A percentile compares a stretch with the other conserved stretches of the same genome.
Conservation (phyloP, 2,113 vertebrate species). For the Odocoileus hemionus region DNA sequence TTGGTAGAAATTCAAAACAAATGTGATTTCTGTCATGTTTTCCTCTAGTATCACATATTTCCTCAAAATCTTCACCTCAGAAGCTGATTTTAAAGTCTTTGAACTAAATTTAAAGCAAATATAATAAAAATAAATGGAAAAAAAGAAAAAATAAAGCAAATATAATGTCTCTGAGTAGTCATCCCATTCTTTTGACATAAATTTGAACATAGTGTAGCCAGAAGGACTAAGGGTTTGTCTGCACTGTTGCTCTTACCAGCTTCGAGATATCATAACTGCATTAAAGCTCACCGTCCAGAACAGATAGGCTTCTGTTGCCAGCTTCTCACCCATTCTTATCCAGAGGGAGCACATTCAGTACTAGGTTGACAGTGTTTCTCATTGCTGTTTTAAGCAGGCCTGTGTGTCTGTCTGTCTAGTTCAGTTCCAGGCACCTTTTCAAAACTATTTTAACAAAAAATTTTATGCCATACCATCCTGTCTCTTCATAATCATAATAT, state of each 20-base stretch:
- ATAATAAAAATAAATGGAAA: background rate
- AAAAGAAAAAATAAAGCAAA: background rate
- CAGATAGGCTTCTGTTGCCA: background rate
- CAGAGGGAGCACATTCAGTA: background rate
- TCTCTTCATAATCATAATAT: background rate
- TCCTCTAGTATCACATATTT: background rate
- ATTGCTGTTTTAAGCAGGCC: conserved; percentile 45
- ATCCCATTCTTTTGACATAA: background rate
- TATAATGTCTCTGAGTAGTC: background rate
- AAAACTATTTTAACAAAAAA: conserved; percentile 20
- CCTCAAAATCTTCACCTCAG: background rate
- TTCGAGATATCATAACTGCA: background rate
- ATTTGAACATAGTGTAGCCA: background rate
- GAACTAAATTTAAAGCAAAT: conserved; percentile 27
- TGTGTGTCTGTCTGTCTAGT: background rate
- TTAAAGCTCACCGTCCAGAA: conserved; percentile 10
- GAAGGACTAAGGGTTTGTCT: background rate
- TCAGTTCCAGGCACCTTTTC: conserved; percentile 3
- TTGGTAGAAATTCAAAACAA: conserved; percentile 6
- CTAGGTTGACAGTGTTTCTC: background rate
- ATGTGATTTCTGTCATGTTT: background rate
- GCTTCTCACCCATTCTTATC: background rate
- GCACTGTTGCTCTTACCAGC: background rate
- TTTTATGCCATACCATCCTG: background rate
- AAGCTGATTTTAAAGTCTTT: conserved; percentile 8